Percentiles rank a stretch among this genome's conserved stretches.
phyloP scores from a whole-genome alignment of 1,140 invertebrate genomes.

The fruit fly (Drosophila melanogaster) region DNA sequence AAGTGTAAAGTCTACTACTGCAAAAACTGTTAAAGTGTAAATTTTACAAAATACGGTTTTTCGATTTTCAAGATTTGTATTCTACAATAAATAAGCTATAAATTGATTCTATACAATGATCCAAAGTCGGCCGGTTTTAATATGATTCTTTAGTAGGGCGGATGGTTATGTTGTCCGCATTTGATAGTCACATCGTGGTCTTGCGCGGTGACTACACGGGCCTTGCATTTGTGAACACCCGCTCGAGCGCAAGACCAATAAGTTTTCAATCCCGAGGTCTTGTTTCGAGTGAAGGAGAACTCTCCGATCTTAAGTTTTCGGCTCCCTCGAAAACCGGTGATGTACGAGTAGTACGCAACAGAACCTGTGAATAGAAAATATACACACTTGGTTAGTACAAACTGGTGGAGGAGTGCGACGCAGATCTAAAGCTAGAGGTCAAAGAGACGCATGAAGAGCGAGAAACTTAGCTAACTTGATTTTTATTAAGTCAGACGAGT shows the following conservation, averaged over 20 bases:
- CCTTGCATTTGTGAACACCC: conserved; percentile 83
- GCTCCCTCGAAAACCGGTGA: conserved; percentile 83
- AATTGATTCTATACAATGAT: conserved; percentile 42
- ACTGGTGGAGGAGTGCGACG: not conserved
- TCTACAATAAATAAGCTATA: conserved; percentile 45
- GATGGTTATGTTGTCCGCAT: conserved; percentile 81
- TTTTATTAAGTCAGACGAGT: conserved; percentile 55
- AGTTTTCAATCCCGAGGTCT: conserved; percentile 72
- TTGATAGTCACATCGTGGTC: conserved; percentile 81
- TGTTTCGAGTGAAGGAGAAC: conserved; percentile 81
- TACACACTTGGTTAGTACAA: conserved; percentile 43
- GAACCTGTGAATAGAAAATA: conserved; percentile 46
- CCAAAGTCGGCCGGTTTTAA: conserved; percentile 12
- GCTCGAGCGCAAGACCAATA: conserved; percentile 84
- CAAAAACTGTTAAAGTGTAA: not conserved
- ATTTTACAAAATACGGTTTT: conserved; percentile 23
- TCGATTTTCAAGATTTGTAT: conserved; percentile 35
- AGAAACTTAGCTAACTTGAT: conserved; percentile 37
- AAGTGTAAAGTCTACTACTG: no score
- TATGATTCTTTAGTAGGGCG: conserved; percentile 73
- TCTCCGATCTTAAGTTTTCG: conserved; percentile 83
- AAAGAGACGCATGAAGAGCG: conserved; percentile 17
- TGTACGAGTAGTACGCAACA: conserved; percentile 71
- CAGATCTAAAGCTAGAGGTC: not conserved
- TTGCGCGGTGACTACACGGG: conserved; percentile 78